These are phyloP conservation scores for Clavelina lepadiformis DNA, from an alignment of 23 tunicate species.

Conservation along the genomic window DNA sequence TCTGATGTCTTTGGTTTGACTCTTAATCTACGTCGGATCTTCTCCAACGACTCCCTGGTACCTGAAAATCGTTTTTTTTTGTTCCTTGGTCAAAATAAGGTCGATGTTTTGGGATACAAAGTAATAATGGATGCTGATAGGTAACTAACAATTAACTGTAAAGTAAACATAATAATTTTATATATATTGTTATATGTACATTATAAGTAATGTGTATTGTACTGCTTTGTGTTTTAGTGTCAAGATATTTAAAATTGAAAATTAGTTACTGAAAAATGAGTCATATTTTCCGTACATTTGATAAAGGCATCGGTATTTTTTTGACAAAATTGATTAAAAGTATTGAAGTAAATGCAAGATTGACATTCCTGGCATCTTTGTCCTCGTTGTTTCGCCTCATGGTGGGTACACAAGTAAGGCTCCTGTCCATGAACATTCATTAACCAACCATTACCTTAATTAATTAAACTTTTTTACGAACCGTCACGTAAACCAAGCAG, in stretches of 20 bases:
- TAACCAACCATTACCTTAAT: not conserved
- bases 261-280: too few species aligned
- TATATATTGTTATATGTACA: not conserved
- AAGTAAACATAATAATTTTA: too few species aligned
- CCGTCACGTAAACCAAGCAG: too few species aligned
- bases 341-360: constrained; percentile 61
- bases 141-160: too few species aligned
- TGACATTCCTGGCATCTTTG: constrained; percentile 88
- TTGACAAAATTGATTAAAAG: constrained; percentile 61
- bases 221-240: too few species aligned
- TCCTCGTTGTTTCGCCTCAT: constrained; percentile 69
- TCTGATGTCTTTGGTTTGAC: constrained; percentile 29
- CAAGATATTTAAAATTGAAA: too few species aligned
- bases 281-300: too few species aligned
- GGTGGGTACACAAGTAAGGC: constrained; percentile 75
- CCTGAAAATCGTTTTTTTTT: constrained; percentile 36
- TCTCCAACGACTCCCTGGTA: constrained; percentile 71
- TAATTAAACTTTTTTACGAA: too few species aligned
- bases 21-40: constrained; percentile 60
- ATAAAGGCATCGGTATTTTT: constrained; percentile 64
- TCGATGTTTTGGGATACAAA: not conserved
- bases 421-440: constrained; percentile 36
- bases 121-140: too few species aligned
- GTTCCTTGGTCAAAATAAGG: not conserved
- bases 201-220: not conserved